Conservation (phyloP, 2,888 invertebrate genomes). For the Agelastica alni region DNA sequence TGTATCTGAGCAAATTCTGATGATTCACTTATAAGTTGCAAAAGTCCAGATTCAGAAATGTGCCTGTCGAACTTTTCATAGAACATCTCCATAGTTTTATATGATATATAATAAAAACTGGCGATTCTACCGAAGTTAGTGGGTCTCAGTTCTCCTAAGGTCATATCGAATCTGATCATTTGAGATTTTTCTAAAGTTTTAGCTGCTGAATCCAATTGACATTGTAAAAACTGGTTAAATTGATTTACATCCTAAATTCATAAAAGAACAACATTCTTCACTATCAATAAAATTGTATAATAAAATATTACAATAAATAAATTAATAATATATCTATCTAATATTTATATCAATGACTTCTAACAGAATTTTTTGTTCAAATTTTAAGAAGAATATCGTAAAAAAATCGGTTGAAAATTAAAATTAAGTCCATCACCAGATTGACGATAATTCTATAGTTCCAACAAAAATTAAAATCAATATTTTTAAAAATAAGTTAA, state of each 20-base stretch:
- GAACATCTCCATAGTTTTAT: slow-evolving; percentile 91
- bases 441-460: too few relatives aligned
- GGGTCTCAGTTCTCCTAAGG: slow-evolving; percentile 78
- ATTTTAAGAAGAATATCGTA: too few relatives aligned
- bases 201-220: slow-evolving; percentile 80
- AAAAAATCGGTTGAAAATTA: too few relatives aligned
- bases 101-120: slow-evolving; percentile 96
- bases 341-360: too few relatives aligned
- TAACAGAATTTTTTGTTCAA: too few relatives aligned
- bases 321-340: slow-evolving; percentile 10
- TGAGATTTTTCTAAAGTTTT: slow-evolving; percentile 85
- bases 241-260: slow-evolving; percentile 78
- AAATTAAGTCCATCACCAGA: too few relatives aligned
- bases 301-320: too few relatives aligned
- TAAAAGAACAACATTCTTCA: too few relatives aligned
- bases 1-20: slow-evolving; percentile 96
- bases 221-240: slow-evolving; percentile 75
- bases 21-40: slow-evolving; percentile 89
- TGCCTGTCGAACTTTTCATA: slow-evolving; percentile 79
- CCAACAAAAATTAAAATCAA: too few relatives aligned
- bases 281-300: too few relatives aligned
- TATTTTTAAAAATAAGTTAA: too few relatives aligned
- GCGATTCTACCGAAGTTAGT: slow-evolving; percentile 95
- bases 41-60: slow-evolving; percentile 84
- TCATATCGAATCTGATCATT: slow-evolving; percentile 90